Evolutionary conservation across 35 echinoderm and acorn worm species (phyloP).

Genomic region (Lytechinus pictus): DNA sequence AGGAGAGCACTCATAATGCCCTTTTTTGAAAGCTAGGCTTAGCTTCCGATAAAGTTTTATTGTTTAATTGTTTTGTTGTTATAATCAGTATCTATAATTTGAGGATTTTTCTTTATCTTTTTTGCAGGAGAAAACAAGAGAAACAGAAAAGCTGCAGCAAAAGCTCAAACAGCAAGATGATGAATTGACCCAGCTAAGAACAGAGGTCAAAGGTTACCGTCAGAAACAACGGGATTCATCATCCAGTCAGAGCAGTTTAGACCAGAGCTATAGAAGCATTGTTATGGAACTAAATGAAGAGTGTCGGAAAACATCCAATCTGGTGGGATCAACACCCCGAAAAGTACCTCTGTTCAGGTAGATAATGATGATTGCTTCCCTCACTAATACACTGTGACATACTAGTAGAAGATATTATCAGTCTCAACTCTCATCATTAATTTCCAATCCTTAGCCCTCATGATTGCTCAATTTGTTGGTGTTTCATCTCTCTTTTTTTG

Average conservation of each 20-base stretch:
- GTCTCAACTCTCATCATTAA: too few species aligned
- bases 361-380: not conserved
- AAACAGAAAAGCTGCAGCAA: constrained; percentile 69
- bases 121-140: constrained; percentile 80
- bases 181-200: constrained; percentile 76
- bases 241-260: constrained; percentile 18
- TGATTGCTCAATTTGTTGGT: too few species aligned
- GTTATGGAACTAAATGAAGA: constrained; percentile 87
- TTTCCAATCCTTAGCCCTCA: too few species aligned
- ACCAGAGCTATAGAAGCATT: constrained; percentile 61
- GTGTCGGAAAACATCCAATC: constrained; percentile 71
- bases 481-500: too few species aligned
- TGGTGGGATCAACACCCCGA: constrained; percentile 63
- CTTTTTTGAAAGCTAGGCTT: too few species aligned
- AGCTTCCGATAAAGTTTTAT: too few species aligned
- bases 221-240: constrained; percentile 70
- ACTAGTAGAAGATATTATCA: too few species aligned
- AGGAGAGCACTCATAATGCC: too few species aligned
- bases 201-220: constrained; percentile 76
- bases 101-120: not conserved
- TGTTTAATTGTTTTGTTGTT: too few species aligned
- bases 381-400: too few species aligned
- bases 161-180: constrained; percentile 80
- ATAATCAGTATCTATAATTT: too few species aligned
- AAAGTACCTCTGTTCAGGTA: constrained; percentile 60